Base-by-base conservation (phyloP, 2,797 vertebrate species). In the Falco novaeseelandiae region DNA sequence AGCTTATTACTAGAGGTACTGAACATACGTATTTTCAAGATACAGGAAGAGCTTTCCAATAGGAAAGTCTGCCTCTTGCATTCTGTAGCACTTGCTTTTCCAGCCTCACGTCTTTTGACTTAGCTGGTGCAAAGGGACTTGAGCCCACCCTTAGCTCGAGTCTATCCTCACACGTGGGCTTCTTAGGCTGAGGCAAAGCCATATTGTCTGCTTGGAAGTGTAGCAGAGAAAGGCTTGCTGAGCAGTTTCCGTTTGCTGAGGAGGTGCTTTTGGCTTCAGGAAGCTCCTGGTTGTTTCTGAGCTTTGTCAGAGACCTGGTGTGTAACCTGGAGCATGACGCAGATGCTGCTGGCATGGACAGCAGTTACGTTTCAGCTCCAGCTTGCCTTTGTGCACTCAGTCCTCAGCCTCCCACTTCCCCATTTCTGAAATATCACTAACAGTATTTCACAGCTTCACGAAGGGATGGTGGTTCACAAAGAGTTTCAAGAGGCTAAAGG, bases 141-240 rank as follows among this genome's bases (percentile, higher is more conserved):
- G 36, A 87, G 44, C 9, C 6, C 25, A 17, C 14, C 16, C n/a
- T 49, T 70, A 73, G 49, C 23, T 36, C 40, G n/a, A 87, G 29
- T 14, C 36, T 22, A 17, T 29, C 38, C 54, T 48, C 0, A 0
- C 19, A 58, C 1, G 2, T 12, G 8, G 6, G 12, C 73, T 87
- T 66, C n/a, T 29, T 26, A 51, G 61, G 8, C 49, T 32, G 3
- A 23, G 12, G 16, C 30, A 77, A 87, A 80, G 15, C 23, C 4
- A 0, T 44, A 7, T 26, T 71, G 6, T n/a, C 48, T 79, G 38
- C 38, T 71, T 30, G 26, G 26, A 46, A 44, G 19, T 3, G 44
- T 13, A 63, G 29, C 48, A 71, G 18, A 58, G 14, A 23, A 87
- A 29, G 7, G 7, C 5, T 79, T 79, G 71, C 18, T 1, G 0